These are phyloP conservation scores for Synergus laeviventris DNA, from an alignment of 2,888 invertebrate genomes.

Conservation along the genomic window DNA sequence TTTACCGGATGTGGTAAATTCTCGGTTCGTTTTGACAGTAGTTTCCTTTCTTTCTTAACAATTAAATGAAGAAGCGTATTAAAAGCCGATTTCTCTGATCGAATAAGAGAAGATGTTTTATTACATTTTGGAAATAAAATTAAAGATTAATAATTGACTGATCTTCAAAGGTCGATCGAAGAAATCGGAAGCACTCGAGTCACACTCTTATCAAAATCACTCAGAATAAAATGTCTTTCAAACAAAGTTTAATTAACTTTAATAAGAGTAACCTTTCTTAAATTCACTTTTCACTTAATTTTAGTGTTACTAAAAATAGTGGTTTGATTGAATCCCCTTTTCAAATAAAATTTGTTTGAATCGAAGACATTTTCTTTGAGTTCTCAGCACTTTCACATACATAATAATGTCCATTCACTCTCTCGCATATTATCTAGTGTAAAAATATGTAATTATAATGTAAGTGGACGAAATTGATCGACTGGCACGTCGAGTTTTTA, in stretches of 20 bases:
- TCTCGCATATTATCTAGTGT: neutral
- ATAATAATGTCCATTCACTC: conserved; percentile 17
- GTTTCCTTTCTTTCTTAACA: conserved; percentile 12
- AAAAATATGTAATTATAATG: conserved; percentile 2
- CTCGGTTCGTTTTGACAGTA: conserved; percentile 1
- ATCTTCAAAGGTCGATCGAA: neutral
- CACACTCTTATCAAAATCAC: neutral
- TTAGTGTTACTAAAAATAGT: neutral
- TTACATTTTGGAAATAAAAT: neutral
- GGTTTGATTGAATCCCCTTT: neutral
- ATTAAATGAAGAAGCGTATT: conserved; percentile 31
- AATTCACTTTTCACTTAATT: neutral
- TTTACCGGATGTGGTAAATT: conserved; percentile 5
- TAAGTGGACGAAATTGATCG: conserved; percentile 29
- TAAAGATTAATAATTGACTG: neutral
- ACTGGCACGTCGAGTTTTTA: conserved; percentile 39
- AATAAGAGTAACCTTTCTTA: neutral
- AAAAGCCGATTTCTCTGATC: conserved; percentile 21
- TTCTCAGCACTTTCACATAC: neutral
- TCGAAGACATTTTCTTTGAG: neutral
- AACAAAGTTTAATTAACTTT: neutral
- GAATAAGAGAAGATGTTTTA: neutral
- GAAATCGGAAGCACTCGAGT: conserved; percentile 33
- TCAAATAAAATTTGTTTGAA: conserved; percentile 1
- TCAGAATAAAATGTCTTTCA: conserved; percentile 7